Evolutionary conservation across 1,140 invertebrate genomes (phyloP), one percentile per base, ranked within the genome.

Genomic region (Piezodorus guildinii): DNA sequence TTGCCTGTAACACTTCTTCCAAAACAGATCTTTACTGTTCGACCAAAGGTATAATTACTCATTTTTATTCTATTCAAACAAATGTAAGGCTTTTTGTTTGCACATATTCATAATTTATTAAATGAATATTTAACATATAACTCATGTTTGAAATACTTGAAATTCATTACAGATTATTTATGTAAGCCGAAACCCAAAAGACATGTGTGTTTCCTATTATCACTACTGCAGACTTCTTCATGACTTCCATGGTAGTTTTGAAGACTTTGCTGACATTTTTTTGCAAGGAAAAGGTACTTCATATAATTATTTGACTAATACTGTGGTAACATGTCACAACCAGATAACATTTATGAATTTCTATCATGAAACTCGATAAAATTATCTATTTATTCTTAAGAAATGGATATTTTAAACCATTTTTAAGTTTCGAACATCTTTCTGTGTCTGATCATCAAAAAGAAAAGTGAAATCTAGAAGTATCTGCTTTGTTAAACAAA

Each of bases 121-220:
- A 49, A 17, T 49, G 16, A 17, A 5, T 17, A 49, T 49, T 3
- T 49, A 21, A 49, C 16, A 3, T 49, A 3, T 10, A 17, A 49
- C 10, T 17, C 46, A 49, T 49, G 3, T 3, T n/a, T 4, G 10
- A 49, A 3, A 10, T 39, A 8, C 5, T 52, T 52, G 49, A 16
- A 17, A 39, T 43, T 60, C 10, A 68, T 76, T 74, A 54, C 74
- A 94, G 86, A 84, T 96, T 1, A 86, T 97, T 56, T 97, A 96
- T 72, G 83, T 92, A 0, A 81, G 88, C 0, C 81, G 95, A 56
- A 95, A 97, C 77, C 92, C 94, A 2, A 97, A 96, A 74, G 94
- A 98, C 72, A 84, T 88, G 65, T 88, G 89, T 54, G 91, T 97
- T 0, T 96, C 92, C 0, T 94, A 88, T 72, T 96, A 88, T 72